Base-by-base conservation (phyloP, 2,888 invertebrate genomes). In the Diarsia rubi region DNA sequence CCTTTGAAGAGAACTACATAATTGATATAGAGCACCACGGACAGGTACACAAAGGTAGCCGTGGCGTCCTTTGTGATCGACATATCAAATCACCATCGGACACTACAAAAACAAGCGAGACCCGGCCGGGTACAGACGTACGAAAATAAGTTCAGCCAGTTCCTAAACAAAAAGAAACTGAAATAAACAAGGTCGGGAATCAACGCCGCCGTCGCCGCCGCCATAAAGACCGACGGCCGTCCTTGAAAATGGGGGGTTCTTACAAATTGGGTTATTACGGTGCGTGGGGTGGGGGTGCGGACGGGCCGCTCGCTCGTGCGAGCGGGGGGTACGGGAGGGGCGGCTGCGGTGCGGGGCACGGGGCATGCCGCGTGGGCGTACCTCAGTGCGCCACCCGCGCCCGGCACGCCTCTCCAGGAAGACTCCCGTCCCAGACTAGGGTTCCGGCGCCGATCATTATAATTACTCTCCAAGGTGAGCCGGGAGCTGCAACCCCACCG, bases 231-330 rank as follows among this genome's bases (percentile, higher is more conserved):
- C 96, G 96, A 95, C 96, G 96, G 95, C 96, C 96, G 96, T 96
- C 96, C 96, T 97, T 96, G 96, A 96, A 95, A 96, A 94, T 91
- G 93, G 95, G 95, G 96, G 96, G 96, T 94, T 96, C 96, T 95
- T 96, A 96, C 96, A 96, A 96, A 97, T 97, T 97, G 96, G 96
- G 96, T 96, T 97, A 97, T 96, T 96, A 96, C 94, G 91, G 94
- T 92, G 94, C 90, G 94, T 93, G 93, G 93, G 95, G 93, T 91
- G 94, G 93, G 93, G 95, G 94, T 93, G 93, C 92, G 91, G 94
- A 91, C 94, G 93, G 94, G 94, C 83, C 92, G 95, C 85, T 78
- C 84, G 84, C 82, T 94, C 91, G 93, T 92, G 93, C 94, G 93
- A 93, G 93, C 91, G 90, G 93, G 90, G 31, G 94, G 92, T 79